These are phyloP conservation scores for Adineta ricciae DNA, from an alignment of 2,888 invertebrate species.

Conservation along the genomic window DNA sequence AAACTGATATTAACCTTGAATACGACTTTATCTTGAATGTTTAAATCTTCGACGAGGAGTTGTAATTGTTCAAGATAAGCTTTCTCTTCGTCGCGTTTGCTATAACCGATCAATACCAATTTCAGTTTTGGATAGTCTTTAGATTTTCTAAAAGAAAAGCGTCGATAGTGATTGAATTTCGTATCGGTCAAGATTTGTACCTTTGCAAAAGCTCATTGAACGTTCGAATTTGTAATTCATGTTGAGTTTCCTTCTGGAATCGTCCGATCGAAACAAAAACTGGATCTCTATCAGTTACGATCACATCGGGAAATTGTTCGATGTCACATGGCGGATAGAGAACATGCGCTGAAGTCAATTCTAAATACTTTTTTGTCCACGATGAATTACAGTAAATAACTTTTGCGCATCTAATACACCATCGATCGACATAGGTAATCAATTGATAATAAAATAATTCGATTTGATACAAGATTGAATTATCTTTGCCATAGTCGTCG, in stretches of 20 bases:
- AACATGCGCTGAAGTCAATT: slow-evolving; percentile 55
- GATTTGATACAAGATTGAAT: slow-evolving; percentile 66
- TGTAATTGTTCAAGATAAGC: slow-evolving; percentile 68
- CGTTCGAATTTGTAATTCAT: slow-evolving; percentile 68
- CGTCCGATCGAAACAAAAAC: slow-evolving; percentile 84
- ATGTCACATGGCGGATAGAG: slow-evolving; percentile 94
- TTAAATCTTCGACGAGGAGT: slow-evolving; percentile 69
- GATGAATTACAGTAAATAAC: slow-evolving; percentile 86
- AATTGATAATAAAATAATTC: slow-evolving; percentile 80
- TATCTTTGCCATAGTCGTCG: slow-evolving; percentile 63
- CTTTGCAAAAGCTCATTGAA: slow-evolving; percentile 58
- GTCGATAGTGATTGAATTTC: background rate
- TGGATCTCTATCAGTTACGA: slow-evolving; percentile 37
- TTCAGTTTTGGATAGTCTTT: background rate
- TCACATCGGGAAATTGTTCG: slow-evolving; percentile 56
- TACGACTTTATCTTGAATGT: slow-evolving; percentile 70
- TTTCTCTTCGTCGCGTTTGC: slow-evolving; percentile 72
- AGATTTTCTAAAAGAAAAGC: background rate
- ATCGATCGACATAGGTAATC: slow-evolving; percentile 75
- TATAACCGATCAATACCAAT: slow-evolving; percentile 72
- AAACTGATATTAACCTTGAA: slow-evolving; percentile 79
- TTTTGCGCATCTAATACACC: slow-evolving; percentile 63
- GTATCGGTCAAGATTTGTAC: slow-evolving; percentile 40
- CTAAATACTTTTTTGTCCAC: slow-evolving; percentile 89
- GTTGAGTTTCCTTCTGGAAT: slow-evolving; percentile 91